Evolutionary conservation across 1,140 invertebrate genomes (phyloP).

Genomic region (Chelonus insularis): DNA sequence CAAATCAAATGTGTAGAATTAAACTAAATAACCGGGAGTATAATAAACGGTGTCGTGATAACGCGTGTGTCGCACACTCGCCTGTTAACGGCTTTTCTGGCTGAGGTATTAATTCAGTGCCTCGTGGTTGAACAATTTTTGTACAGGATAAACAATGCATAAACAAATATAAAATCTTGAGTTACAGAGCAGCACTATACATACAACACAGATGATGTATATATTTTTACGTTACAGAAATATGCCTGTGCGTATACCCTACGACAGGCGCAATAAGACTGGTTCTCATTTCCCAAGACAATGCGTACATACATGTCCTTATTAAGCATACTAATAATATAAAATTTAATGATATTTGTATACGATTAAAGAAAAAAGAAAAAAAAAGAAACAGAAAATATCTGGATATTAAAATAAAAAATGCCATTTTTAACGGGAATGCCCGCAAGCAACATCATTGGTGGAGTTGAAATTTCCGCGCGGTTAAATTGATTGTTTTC

Average conservation of each 20-base stretch:
- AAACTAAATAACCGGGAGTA: constrained; percentile 1
- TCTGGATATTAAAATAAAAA: constrained; percentile 38
- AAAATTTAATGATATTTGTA: constrained; percentile 61
- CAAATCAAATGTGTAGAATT: constrained; percentile 2
- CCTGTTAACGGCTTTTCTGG: constrained; percentile 11
- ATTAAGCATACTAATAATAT: constrained; percentile 44
- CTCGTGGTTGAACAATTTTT: constrained; percentile 56
- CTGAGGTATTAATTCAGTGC: constrained; percentile 30
- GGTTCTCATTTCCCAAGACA: constrained; percentile 61
- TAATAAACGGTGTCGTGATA: neutral
- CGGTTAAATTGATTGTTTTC: constrained; percentile 8
- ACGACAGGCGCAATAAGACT: constrained; percentile 58
- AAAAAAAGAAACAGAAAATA: constrained; percentile 33
- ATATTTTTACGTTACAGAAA: constrained; percentile 63
- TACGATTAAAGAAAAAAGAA: constrained; percentile 48
- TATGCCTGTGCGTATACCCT: constrained; percentile 50
- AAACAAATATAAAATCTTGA: constrained; percentile 58
- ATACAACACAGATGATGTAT: constrained; percentile 62
- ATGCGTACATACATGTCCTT: constrained; percentile 61
- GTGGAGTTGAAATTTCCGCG: constrained; percentile 19
- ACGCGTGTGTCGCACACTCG: constrained; percentile 3
- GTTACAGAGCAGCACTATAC: constrained; percentile 63
- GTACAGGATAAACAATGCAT: constrained; percentile 54
- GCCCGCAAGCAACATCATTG: constrained; percentile 49
- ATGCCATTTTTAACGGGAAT: constrained; percentile 50